Base-by-base conservation (phyloP, 2,113 vertebrate genomes). In the Cygnus buccinator region DNA sequence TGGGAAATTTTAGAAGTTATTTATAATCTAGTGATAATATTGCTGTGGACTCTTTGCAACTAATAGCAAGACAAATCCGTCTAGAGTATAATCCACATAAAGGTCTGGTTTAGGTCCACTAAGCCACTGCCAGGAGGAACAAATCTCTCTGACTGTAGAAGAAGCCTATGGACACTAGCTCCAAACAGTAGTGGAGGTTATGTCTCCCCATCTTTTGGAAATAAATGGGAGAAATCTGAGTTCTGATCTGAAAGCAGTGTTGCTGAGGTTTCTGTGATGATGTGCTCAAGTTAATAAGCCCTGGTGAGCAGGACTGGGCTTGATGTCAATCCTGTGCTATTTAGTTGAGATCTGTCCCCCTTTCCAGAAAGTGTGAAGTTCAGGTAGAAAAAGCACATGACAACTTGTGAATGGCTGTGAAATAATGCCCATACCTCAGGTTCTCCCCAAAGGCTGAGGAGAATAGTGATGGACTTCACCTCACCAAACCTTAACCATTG, bases 151-250 rank as follows among this genome's bases (percentile, higher is more conserved):
- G 0, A 2, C 44, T 31, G 26, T 8, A 39, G 35, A 68, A 58
- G 59, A 4, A 46, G 7, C 35, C 57, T 55, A 20, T 35, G 37
- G 31, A 11, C 6, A 39, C 16, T 14, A 28, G 5, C 17, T 26
- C 18, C 25, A 58, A 63, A 58, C 0, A 11, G 3, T 4, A 58
- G 25, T n/a, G 31, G 37, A 74, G 55, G 1, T 6, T 4, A 63
- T 10, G 2, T 37, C 9, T 59, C 61, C 11, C 3, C 13, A 9
- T 39, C 5, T 71, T 78, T 48, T 65, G 13, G 22, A 29, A 63
- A n/a, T 13, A 70, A 26, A 23, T n/a, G 21, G 26, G 14, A 75
- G 61, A 83, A 78, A 54, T 17, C 29, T 48, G 1, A 4, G 2
- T 55, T 71, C 29, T 80, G 50, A 54, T 62, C 26, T 39, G 31